Evolutionary conservation across 2,888 invertebrate genomes (phyloP), one percentile per base, ranked within the genome.

Genomic region (Dryobota labecula): DNA sequence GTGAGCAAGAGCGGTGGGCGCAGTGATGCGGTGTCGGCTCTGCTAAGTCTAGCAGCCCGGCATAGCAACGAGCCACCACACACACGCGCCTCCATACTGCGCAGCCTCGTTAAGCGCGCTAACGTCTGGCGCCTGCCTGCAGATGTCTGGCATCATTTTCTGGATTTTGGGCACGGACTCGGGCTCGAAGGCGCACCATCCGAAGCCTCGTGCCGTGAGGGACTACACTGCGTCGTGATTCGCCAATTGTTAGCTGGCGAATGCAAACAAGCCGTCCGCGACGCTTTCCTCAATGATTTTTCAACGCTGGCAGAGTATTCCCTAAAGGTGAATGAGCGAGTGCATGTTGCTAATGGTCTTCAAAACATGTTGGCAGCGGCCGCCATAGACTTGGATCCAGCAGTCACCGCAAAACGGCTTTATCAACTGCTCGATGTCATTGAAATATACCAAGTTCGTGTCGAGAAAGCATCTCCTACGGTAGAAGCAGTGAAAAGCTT

Each of bases 1-100:
- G 90, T 94, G 0, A 94, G 94, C 75, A 95, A 94, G 73, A 92
- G 87, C 36, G 94, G 93, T 5, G 91, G 92, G 0, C 86, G 88
- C 36, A 78, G 76, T 9, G 89, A 89, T 3, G 85, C 88, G 54
- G 80, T 94, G 2, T 86, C 88, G 6, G 83, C 87, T 36, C 74
- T 94, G 30, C 70, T 94, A 53, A 84, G 87, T 51, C 80, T 94
- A 0, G 84, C 90, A 15, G 77, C 84, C 27, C 86, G 83, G 49
- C 90, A 92, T 63, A 77, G 63, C 18, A 94, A 94, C 56, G 94
- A 94, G 64, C 90, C 94, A 0, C 84, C 83, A 0, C 90, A 92
- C 51, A 78, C 92, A 2, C 89, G 94, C 20, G 93, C 94, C 7
- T 85, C 94, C 4, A 74, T 94, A 20, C 81, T 94, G 0, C 88